Evolutionary conservation across 2,797 vertebrate species (phyloP), one percentile per base, ranked within the genome.

Genomic region (Phaenicophaeus curvirostris): DNA sequence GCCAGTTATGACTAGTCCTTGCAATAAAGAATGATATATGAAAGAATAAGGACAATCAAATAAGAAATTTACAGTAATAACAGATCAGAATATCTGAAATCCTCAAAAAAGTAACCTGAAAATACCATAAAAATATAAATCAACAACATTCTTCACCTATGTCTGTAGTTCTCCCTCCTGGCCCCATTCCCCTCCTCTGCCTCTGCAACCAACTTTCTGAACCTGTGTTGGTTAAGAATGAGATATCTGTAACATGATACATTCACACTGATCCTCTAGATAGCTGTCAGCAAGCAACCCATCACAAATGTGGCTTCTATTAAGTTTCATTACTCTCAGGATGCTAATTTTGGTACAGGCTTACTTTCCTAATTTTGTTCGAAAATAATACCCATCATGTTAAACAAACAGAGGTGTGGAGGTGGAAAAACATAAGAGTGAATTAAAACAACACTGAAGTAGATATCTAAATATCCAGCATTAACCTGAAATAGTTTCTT

Each of bases 231-330:
- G 87, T 44, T 66, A 77, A 86, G 68, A 73, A 71, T 27, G 66
- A 90, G 59, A 20, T 74, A 89, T 27, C 75, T 85, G 89, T 57
- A 85, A 93, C 9, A 14, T 17, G 57, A 76, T 66, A 82, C 0
- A 0, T 62, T 82, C 55, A 51, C 48, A 59, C 54, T 41, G 84
- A 85, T 94, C 59, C 59, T 82, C 42, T 2, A 79, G 86, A 82
- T 82, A 59, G 55, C 59, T 87, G 51, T 89, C 90, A 95, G 90
- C 42, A 90, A 87, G 46, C 48, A 94, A 81, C 48, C 54, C 39
- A 82, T 85, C 84, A 90, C 42, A 92, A 88, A 96, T 66, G 39
- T 79, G 74, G 42, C 62, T 94, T 93, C 71, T 48, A 79, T 93
- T 73, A 87, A 69, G 71, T 82, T 92, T 79, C 84, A 85, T 73